Conservation (phyloP, 2,113 vertebrate species). For the Ophiodon elongatus region DNA sequence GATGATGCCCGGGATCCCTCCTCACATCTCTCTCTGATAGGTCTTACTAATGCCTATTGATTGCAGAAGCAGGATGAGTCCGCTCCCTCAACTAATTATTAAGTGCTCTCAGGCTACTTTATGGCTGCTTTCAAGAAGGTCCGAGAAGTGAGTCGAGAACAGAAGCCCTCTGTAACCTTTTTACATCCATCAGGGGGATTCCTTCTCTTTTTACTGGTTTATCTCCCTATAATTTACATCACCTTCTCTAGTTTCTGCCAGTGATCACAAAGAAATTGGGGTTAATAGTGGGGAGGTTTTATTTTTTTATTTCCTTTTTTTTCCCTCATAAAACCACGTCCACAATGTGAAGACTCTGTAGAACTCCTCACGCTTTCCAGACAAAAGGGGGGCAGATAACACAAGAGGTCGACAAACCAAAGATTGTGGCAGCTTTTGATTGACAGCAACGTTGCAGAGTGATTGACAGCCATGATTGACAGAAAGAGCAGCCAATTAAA, state of each 20-base stretch:
- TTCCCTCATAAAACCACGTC: conserved; percentile 9
- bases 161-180: conserved; percentile 56
- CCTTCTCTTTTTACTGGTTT: neutral
- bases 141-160: conserved; percentile 61
- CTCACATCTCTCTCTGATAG: conserved; percentile 72
- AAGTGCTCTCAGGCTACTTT: conserved; percentile 83
- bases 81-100: conserved; percentile 82
- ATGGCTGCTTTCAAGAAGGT: conserved; percentile 81
- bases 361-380: conserved; percentile 15
- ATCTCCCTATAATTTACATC: neutral
- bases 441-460: conserved; percentile 1
- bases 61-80: conserved; percentile 75
- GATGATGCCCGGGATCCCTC: conserved; percentile 63
- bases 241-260: neutral
- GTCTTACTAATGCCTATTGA: conserved; percentile 84
- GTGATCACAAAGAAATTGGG: conserved; percentile 4
- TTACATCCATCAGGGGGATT: conserved; percentile 64
- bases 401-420: conserved; percentile 18
- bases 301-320: neutral
- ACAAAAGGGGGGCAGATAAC: conserved; percentile 14
- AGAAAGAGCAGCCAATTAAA: conserved; percentile 32
- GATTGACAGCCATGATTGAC: conserved; percentile 25
- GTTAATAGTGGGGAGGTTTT: neutral
- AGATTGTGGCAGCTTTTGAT: conserved; percentile 22
- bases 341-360: neutral